These are phyloP conservation scores for Lomographa bimaculata DNA, from an alignment of 2,888 invertebrate species.

Conservation along the genomic window DNA sequence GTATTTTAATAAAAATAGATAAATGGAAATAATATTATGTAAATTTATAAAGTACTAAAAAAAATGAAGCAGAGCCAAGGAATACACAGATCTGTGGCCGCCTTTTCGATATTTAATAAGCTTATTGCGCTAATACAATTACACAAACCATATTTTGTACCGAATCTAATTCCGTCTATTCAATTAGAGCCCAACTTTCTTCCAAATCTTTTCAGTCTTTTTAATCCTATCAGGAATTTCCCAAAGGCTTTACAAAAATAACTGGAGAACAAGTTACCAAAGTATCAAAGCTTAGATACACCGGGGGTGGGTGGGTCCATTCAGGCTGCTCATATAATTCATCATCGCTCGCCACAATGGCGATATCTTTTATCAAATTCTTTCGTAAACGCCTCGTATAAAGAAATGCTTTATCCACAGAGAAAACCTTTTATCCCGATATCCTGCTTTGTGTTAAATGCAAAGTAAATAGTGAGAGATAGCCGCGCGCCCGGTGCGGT, in stretches of 20 bases:
- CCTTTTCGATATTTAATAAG: no score
- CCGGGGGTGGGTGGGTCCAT: no score
- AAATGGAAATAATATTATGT: no score
- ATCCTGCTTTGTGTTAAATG: constrained; percentile 12
- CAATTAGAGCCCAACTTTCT: neutral
- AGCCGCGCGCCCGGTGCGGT: neutral
- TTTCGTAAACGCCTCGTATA: constrained; percentile 14
- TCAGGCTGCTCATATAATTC: constrained; percentile 26
- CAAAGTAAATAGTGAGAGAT: constrained; percentile 9
- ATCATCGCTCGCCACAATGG: constrained; percentile 26
- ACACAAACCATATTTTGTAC: neutral
- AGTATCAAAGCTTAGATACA: constrained; percentile 4
- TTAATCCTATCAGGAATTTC: constrained; percentile 13
- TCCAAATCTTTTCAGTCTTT: constrained; percentile 4
- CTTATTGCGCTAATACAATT: no score
- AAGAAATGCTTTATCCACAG: constrained; percentile 26
- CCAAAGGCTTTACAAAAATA: constrained; percentile 12
- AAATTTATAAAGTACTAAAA: no score
- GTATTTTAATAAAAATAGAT: no score
- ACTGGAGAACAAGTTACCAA: constrained; percentile 5
- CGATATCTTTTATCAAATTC: constrained; percentile 22
- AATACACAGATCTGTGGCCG: no score
- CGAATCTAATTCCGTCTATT: constrained; percentile 2
- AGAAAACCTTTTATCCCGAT: constrained; percentile 15
- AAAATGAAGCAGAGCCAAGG: no score